These are phyloP conservation scores for Euzetes globulus DNA, from an alignment of 2,888 invertebrate species.

Conservation along the genomic window DNA sequence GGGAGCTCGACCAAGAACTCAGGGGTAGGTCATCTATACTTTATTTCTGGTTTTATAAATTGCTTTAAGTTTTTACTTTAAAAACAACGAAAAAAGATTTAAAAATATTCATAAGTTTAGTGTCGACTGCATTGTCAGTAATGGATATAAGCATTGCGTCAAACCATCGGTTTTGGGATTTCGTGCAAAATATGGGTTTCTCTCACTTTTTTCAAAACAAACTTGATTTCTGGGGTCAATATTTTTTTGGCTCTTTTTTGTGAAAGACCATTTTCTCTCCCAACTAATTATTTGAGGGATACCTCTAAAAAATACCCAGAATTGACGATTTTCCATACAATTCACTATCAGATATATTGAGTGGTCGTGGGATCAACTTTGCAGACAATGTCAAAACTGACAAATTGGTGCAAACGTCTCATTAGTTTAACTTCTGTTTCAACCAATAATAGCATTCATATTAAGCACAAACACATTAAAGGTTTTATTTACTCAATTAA, in stretches of 20 bases:
- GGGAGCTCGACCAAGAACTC: slow-evolving; percentile 31
- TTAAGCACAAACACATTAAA: background rate
- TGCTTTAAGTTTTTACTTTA: background rate
- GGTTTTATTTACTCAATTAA: background rate
- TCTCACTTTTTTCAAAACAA: background rate
- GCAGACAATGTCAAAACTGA: background rate
- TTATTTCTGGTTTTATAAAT: background rate
- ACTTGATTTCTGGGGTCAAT: background rate
- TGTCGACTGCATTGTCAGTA: background rate
- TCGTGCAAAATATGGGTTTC: background rate
- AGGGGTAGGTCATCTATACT: slow-evolving; percentile 4
- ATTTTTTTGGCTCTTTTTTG: too few species aligned
- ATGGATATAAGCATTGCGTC: background rate
- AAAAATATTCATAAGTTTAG: background rate
- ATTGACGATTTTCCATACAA: too few species aligned
- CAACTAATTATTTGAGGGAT: too few species aligned
- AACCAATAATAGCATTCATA: background rate
- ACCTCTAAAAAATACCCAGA: too few species aligned
- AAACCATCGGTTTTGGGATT: background rate
- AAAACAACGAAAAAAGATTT: background rate
- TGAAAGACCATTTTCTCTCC: too few species aligned
- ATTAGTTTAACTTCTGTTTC: background rate
- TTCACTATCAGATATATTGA: too few species aligned
- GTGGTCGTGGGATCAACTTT: too few species aligned
- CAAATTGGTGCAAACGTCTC: background rate